Base-by-base conservation (phyloP, 2,888 invertebrate species). In the Drosophila prostipennis region DNA sequence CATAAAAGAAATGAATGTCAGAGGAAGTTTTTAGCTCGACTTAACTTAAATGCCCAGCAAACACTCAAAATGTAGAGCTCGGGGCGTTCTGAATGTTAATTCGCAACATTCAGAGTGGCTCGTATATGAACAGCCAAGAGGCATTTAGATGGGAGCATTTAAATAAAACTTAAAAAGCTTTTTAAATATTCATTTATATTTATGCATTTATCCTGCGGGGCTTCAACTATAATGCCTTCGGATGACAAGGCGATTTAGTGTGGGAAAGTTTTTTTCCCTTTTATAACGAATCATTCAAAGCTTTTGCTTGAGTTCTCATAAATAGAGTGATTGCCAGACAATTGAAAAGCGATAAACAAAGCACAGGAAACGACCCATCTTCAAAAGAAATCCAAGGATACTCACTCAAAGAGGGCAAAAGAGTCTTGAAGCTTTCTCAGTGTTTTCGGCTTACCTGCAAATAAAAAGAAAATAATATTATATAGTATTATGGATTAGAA, bases 361-460 rank as follows among this genome's bases (percentile, higher is more conserved):
- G 19, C 40, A 34, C 11, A 74, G 83, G 83, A 84, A 70, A 36
- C 54, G 70, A 58, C 29, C 55, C 43, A 43, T 52, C 52, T 48
- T 52, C 32, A 43, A 54, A 53, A 69, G 65, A 75, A 79, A 80
- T 77, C 74, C 76, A 65, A 46, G 32, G 40, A 54, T 53, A 52
- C 53, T 56, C 60, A 74, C 76, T 77, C 63, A 70, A 32, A 56
- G 34, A 51, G 34, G 42, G 46, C 57, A 39, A 43, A 48, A 54
- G 39, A 57, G 34, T 39, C 52, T 63, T 63, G 14, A 65, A 39
- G 37, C 32, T 34, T 59, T n/a, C 29, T 32, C 54, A 64, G 49
- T 46, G 76, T 84, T 86, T 83, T 83, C 78, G 42, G 76, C 84
- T 84, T 84, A 86, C 84, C 84, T 84, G 84, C 16, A 73, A 75